Evolutionary conservation across 2,113 vertebrate species (phyloP).

Genomic region (Chiloscyllium plagiosum): DNA sequence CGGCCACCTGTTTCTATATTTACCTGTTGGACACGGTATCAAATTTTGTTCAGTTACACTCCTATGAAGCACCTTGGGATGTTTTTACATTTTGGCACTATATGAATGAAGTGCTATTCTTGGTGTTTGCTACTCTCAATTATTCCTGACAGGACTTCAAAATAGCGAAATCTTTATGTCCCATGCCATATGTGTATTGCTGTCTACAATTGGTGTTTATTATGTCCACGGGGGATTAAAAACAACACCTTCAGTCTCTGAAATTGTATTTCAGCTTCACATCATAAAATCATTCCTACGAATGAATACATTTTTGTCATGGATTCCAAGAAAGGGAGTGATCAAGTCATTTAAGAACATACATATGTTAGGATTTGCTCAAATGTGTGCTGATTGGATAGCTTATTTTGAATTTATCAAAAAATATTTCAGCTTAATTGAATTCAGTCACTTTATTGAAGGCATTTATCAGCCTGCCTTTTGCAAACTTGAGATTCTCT

Average conservation of each 20-base stretch:
- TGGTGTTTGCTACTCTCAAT: not conserved
- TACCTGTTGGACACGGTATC: not conserved
- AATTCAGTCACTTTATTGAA: not conserved
- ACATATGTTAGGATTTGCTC: not conserved
- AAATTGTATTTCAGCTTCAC: not conserved
- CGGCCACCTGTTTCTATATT: not conserved
- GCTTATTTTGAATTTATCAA: not conserved
- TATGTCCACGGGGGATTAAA: not conserved
- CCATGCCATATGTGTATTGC: not conserved
- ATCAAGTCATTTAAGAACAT: not conserved
- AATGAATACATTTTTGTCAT: not conserved
- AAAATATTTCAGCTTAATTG: not conserved
- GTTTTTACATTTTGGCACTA: not conserved
- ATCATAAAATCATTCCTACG: not conserved
- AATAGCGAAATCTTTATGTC: not conserved
- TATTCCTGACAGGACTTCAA: not conserved
- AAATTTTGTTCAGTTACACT: not conserved
- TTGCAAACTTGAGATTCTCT: not conserved
- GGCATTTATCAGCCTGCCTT: not conserved
- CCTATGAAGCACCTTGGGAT: not conserved
- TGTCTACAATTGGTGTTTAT: not conserved
- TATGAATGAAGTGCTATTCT: not conserved
- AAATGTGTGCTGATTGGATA: not conserved
- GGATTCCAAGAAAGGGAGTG: not conserved
- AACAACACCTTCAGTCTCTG: not conserved